phyloP scores from a whole-genome alignment of 92 coral and sea anemone species.

The Montipora capitata region DNA sequence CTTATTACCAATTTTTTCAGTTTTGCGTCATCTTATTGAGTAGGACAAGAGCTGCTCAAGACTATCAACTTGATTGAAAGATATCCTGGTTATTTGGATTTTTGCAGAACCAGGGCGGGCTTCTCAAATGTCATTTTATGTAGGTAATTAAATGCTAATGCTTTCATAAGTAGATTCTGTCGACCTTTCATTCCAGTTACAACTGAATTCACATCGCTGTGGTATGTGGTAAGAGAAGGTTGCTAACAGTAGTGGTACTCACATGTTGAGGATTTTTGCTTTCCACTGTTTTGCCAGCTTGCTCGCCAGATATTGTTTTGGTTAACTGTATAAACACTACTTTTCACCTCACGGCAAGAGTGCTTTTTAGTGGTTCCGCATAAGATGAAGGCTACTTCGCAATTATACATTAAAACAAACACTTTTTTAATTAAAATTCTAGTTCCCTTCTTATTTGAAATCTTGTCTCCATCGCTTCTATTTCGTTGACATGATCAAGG shows the following conservation, averaged over 20 bases:
- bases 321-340: neutral
- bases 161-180: conserved; percentile 5
- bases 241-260: too few species aligned
- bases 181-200: conserved; percentile 22
- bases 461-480: conserved; percentile 19
- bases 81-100: conserved; percentile 19
- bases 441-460: conserved; percentile 14
- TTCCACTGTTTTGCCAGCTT: conserved; percentile 26
- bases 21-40: conserved; percentile 4
- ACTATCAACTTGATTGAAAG: neutral
- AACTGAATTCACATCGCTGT: conserved; percentile 14
- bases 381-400: conserved; percentile 1
- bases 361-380: conserved; percentile 10
- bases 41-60: conserved; percentile 14
- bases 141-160: conserved; percentile 3
- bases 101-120: neutral
- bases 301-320: conserved; percentile 32
- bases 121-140: neutral
- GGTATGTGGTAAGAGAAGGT: conserved; percentile 28
- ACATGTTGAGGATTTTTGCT: neutral
- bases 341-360: neutral
- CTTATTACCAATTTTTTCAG: neutral
- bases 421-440: conserved; percentile 21
- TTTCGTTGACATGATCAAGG: conserved; percentile 21
- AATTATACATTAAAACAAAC: conserved; percentile 9